Base-by-base conservation (phyloP, 2,888 invertebrate genomes). In the Leuctra nigra region DNA sequence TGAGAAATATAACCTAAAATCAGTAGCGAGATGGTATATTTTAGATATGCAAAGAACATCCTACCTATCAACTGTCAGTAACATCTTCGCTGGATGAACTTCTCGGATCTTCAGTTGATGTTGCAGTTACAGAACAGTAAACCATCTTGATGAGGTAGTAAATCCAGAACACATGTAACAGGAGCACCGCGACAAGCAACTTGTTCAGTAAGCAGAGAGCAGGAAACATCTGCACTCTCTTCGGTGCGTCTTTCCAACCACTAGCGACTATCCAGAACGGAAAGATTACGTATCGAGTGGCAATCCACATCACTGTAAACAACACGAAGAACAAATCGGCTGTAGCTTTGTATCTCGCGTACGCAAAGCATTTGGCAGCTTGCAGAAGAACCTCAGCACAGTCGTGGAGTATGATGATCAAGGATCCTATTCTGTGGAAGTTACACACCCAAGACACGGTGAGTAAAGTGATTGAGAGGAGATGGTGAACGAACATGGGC, bases 181-280 rank as follows among this genome's bases (percentile, higher is more conserved):
- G 72, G 59, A 95, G 76, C 55, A 97, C 77, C 64, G 91, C 74
- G 61, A 84, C 80, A 55, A 96, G 78, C 67, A 97, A 76, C 22
- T 85, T 77, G 75, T 95, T 94, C 75, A 96, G 94, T 68, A 97
- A 89, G 72, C 91, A 94, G 73, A 94, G 94, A 35, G 92, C 94
- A 41, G 93, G 87, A 73, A 92, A 94, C 88, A 93, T 89, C 14
- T 90, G 87, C 59, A 92, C 77, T 62, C 92, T 77, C 70, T 79
- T 82, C 22, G 92, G 88, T 22, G 93, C 93, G 57, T 91, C 85
- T 66, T 93, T 82, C 29, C 87, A 78, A 35, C 94, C 88, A 68
- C 91, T 92, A 70, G 62, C 77, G 73, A 68, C 18, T 20, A 58
- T 38, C 55, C 46, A 55, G 68, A 86, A 84, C 50, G 98, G 98